Percentiles rank a stretch among this genome's conserved stretches.
Conservation (phyloP, 2,113 vertebrate species). For the Psittacula cyanocephala region DNA sequence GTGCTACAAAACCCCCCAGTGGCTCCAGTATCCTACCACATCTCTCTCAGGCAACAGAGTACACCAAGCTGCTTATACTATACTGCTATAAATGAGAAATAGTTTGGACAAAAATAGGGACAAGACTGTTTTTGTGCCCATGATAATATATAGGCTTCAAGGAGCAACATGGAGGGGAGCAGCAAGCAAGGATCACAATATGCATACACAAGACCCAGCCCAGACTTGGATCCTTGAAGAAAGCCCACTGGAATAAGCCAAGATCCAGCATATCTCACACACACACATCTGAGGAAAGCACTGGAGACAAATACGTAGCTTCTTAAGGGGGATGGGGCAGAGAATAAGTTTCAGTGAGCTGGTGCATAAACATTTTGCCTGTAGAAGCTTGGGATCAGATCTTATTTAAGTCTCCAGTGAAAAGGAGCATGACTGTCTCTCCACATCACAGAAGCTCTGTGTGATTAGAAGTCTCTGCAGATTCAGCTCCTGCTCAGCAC, state of each 20-base stretch:
- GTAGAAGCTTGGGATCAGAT: not conserved
- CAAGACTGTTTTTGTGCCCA: not conserved
- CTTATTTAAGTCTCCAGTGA: conserved; percentile 1
- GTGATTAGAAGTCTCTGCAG: conserved; percentile 32
- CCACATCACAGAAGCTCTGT: not conserved
- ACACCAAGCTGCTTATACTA: not conserved
- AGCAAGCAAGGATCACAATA: not conserved
- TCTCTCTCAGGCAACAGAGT: not conserved
- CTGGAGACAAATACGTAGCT: not conserved
- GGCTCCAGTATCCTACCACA: not conserved
- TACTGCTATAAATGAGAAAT: not conserved
- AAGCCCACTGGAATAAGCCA: not conserved
- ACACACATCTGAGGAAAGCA: not conserved
- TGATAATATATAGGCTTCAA: not conserved
- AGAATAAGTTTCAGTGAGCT: not conserved
- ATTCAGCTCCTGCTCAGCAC: not conserved
- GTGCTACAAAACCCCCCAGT: not conserved
- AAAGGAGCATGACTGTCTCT: not conserved
- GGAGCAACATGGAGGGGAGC: not conserved
- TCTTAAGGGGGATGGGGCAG: not conserved
- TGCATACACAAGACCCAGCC: not conserved
- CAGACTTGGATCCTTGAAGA: not conserved
- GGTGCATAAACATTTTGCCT: not conserved
- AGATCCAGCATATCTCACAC: not conserved
- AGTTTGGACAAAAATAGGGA: not conserved